Base-by-base conservation (phyloP, 2,797 vertebrate species). In the Manis pentadactyla region DNA sequence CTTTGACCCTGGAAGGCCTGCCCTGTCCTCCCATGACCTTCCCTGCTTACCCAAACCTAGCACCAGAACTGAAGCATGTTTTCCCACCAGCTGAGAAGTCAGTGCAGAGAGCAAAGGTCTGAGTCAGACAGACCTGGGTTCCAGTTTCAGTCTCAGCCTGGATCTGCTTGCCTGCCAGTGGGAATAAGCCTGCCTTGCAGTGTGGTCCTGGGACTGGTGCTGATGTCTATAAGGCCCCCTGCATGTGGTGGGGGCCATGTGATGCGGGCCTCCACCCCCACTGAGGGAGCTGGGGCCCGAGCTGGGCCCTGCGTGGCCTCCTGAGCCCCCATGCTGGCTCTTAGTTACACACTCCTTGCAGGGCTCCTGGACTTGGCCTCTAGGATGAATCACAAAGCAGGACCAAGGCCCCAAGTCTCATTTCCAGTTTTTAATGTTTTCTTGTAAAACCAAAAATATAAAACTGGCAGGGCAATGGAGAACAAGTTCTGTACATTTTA, bases 401-500 rank as follows among this genome's bases (percentile, higher is more conserved):
- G 85, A 75, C 29, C 53, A 93, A 92, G 29, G 31, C 55, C 49
- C 42, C 34, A 37, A 4, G 12, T 90, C 97, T 98, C 86, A 53
- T 98, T 98, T 99, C 98, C 98, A 98, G 98, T 98, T 99, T 99
- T 99, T 99, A 99, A 98, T 99, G 97, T 96, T 98, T 98, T 98
- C 98, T 98, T 98, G 98, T 98, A 99, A 99, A 98, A 99, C 97
- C 97, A 98, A 98, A 99, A 98, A 98, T 99, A 99, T 98, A 99
- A 99, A 99, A 99, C 98, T 98, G 98, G 98, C 90, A 9, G 97
- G 98, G 97, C 94, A 97, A 98, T 96, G 97, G 96, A 97, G 98
- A 97, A 98, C 82, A 90, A 51, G 55, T 97, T 89, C 94, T 96
- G 90, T 98, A 97, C 97, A 97, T 93, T 93, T 98, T 99, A 98